phyloP scores from a whole-genome alignment of 2,888 invertebrate genomes.

The Lysandra bellargus region DNA sequence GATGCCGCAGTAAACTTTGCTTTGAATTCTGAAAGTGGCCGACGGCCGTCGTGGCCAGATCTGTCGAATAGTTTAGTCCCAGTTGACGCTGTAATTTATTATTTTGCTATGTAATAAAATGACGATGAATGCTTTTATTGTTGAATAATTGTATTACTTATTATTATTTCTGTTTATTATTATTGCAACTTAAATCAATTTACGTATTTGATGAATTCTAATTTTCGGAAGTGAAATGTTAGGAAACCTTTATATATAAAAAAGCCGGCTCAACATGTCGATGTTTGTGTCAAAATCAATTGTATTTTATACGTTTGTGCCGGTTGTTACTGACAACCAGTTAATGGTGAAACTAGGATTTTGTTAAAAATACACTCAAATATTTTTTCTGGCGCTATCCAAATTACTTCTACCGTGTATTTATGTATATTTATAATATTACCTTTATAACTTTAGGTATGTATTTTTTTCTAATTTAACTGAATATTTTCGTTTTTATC shows the following conservation, averaged over 20 bases:
- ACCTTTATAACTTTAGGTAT: too few species aligned
- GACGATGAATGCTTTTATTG: not conserved
- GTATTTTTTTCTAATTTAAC: too few species aligned
- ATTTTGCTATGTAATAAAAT: not conserved
- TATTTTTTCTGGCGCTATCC: not conserved
- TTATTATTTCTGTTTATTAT: not conserved
- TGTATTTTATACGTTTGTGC: slow-evolving; percentile 2
- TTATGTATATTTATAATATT: too few species aligned
- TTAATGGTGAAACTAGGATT: slow-evolving; percentile 1
- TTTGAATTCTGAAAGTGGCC: not conserved
- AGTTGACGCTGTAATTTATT: not conserved
- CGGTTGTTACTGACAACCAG: slow-evolving; percentile 14
- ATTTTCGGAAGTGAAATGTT: not conserved
- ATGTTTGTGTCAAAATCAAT: slow-evolving; percentile 22
- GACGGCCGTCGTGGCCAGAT: slow-evolving; percentile 10
- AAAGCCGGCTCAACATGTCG: not conserved
- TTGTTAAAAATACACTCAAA: not conserved
- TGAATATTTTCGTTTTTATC: too few species aligned
- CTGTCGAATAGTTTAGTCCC: not conserved
- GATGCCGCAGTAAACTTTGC: not conserved
- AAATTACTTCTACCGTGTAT: too few species aligned
- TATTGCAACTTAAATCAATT: not conserved
- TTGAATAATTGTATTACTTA: too few species aligned
- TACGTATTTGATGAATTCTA: not conserved
- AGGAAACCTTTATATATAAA: not conserved